These are phyloP conservation scores for Balaeniceps rex DNA, from an alignment of 2,113 vertebrate genomes.

Conservation along the genomic window DNA sequence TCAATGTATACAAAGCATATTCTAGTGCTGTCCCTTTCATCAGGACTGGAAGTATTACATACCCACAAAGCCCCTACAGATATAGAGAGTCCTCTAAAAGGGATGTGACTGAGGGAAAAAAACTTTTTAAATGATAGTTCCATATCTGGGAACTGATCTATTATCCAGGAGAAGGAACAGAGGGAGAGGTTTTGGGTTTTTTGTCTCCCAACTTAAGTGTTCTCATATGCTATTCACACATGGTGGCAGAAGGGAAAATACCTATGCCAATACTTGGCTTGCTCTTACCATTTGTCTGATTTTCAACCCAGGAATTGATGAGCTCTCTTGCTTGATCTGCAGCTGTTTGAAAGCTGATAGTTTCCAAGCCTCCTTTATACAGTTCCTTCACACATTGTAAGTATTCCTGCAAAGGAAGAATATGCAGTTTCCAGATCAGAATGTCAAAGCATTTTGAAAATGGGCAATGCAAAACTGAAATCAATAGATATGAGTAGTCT, in stretches of 20 bases:
- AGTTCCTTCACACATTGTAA: conserved; percentile 76
- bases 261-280: not conserved
- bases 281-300: conserved; percentile 81
- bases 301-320: conserved; percentile 89
- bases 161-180: not conserved
- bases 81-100: not conserved
- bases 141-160: not conserved
- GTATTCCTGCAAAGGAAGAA: conserved; percentile 75
- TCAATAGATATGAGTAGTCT: not conserved
- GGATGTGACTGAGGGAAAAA: not conserved
- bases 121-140: not conserved
- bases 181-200: not conserved
- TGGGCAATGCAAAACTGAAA: not conserved
- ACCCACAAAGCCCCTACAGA: not conserved
- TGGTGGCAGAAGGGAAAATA: not conserved
- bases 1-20: not conserved
- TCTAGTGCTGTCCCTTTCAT: not conserved
- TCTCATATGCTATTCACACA: not conserved
- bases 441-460: not conserved
- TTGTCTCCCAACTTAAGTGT: not conserved
- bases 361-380: conserved; percentile 80
- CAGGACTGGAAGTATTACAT: not conserved
- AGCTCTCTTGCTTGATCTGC: conserved; percentile 76
- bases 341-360: conserved; percentile 78
- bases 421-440: not conserved